Base-by-base conservation (phyloP, 2,113 vertebrate species). In the Saguinus imperator region DNA sequence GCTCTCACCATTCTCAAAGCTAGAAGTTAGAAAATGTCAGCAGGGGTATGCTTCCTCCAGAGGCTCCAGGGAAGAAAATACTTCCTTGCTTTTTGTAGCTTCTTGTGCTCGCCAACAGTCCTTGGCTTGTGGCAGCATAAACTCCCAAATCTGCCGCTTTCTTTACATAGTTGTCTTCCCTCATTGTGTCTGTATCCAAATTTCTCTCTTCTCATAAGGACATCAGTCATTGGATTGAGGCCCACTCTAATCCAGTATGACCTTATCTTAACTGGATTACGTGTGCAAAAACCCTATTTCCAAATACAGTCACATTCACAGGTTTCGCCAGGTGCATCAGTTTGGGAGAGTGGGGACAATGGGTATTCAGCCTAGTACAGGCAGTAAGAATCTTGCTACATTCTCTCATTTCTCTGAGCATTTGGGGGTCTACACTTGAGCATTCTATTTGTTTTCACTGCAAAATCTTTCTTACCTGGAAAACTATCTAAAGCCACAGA, bases 401-500 rank as follows among this genome's bases (percentile, higher is more conserved):
- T 91, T 50, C 20, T 91, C 57, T 64, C 55, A 55, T 52, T 86
- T 91, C 10, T 45, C 35, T 73, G 18, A 83, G 52, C 27, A 70
- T 70, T 68, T 94, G 61, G 29, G 20, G 3, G 1, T 92, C 61
- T 79, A 5, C 27, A 87, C 37, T 52, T 85, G 14, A 57, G 23
- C 57, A 70, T 80, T 94, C 25, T 87, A 9, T 77, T 91, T 94
- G 35, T 89, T 90, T 89, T 77, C 25, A 52, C 25, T 76, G 5
- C 64, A 50, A 32, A 72, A 73, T 52, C 37, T 96, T 94, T 95
- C 79, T 95, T 95, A 85, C 89, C 93, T 94, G 81, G 48, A 92
- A 93, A 79, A 87, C 43, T 80, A 84, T 79, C 77, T 89, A 93
- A 91, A 93, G 79, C 18, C 79, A 89, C 73, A 64, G 43, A 94